phyloP scores from a whole-genome alignment of 2,797 vertebrate species.

The Catostomus latipinnis region DNA sequence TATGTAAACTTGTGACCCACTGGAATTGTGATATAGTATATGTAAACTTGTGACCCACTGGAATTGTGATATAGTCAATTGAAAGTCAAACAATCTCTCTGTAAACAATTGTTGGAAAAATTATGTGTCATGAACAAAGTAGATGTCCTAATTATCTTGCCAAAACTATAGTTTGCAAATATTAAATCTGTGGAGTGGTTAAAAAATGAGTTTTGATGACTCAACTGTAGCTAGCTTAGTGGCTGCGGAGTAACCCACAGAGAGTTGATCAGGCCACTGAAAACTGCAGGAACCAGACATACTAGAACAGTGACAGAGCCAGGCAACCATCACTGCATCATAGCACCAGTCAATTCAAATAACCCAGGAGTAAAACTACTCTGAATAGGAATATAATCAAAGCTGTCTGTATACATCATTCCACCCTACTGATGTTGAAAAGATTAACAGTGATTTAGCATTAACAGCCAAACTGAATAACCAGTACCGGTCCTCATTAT shows the following conservation, averaged over 20 bases:
- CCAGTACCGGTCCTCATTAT: background rate
- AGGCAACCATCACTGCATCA: background rate
- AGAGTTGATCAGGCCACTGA: conserved; percentile 20
- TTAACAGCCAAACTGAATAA: background rate
- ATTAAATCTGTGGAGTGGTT: no score
- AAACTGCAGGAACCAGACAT: conserved; percentile 49
- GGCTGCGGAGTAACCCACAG: background rate
- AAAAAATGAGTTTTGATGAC: no score
- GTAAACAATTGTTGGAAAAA: no score
- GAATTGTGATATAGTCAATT: no score
- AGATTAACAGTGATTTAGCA: background rate
- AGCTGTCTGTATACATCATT: conserved; percentile 7
- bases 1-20: no score
- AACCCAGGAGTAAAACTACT: background rate
- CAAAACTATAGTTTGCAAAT: no score
- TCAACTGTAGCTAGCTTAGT: background rate
- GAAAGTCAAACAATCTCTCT: no score
- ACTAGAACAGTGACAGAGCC: conserved; percentile 48
- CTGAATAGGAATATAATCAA: background rate
- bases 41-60: no score
- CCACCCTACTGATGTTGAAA: background rate
- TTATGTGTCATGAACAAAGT: no score
- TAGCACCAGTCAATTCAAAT: background rate
- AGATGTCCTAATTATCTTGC: conserved; percentile 1
- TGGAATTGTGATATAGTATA: no score